Conservation (phyloP, 2,888 invertebrate genomes). For the Lathronympha strigana region DNA sequence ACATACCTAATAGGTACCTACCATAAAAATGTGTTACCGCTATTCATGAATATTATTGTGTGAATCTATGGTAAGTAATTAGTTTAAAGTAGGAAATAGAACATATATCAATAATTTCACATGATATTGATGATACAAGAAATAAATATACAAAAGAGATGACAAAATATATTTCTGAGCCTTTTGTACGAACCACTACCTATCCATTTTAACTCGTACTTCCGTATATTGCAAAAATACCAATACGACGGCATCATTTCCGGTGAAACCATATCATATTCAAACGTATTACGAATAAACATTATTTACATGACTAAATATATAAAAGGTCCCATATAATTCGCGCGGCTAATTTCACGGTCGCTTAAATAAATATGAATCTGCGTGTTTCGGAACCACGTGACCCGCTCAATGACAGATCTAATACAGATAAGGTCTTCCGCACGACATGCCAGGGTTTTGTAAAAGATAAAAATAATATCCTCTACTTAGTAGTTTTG, state of each 20-base stretch:
- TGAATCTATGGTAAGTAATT: too few relatives aligned
- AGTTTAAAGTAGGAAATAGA: too few relatives aligned
- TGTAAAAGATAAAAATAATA: conserved; percentile 2
- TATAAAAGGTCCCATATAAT: conserved; percentile 11
- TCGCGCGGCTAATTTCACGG: conserved; percentile 66
- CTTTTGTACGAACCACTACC: too few relatives aligned
- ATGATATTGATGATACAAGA: too few relatives aligned
- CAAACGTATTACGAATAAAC: conserved; percentile 11
- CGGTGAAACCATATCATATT: conserved; percentile 27
- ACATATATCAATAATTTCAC: too few relatives aligned
- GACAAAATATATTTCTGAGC: too few relatives aligned
- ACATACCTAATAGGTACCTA: too few relatives aligned
- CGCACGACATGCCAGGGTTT: conserved; percentile 33
- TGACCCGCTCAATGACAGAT: conserved; percentile 61
- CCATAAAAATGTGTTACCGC: too few relatives aligned
- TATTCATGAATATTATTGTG: too few relatives aligned
- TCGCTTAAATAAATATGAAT: conserved; percentile 63
- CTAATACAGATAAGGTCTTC: conserved; percentile 62
- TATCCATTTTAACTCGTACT: neutral
- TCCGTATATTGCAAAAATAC: neutral
- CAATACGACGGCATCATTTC: conserved; percentile 6
- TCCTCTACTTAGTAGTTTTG: neutral
- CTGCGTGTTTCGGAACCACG: conserved; percentile 55
- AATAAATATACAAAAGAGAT: too few relatives aligned
- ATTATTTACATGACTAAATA: conserved; percentile 8